Base-by-base conservation (phyloP, 2,113 vertebrate species). In the Suncus etruscus region DNA sequence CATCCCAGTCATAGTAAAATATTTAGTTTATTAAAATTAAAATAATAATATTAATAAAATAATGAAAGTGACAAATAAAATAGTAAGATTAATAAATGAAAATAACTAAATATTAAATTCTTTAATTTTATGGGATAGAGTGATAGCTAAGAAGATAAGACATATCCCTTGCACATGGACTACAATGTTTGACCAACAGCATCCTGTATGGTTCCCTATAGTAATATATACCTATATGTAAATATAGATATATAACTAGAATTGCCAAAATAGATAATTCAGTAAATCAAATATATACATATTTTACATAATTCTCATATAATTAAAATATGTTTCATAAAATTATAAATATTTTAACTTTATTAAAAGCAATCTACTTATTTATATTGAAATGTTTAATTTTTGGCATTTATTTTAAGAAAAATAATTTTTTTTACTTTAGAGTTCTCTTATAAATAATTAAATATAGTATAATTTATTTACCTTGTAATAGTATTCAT, bases 221-320 rank as follows among this genome's bases (percentile, higher is more conserved):
- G 39, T 39, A 39, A 39, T 39, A 39, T 39, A 39, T 39, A 39
- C 39, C 39, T 39, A 39, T 39, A 39, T 39, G 39, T 39, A 39
- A 39, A 39, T 39, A 39, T 39, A 39, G 39, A 39, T 39, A 39
- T 39, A 94, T 87, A 83, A n/a, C 68, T 89, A 29, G 9, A 94
- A 94, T 75, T 91, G 50, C 66, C 81, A 69, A 93, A 29, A 83
- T 32, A 94, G n/a, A 80, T 48, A 92, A 25, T 94, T 91, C 89
- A 77, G 47, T 92, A 91, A 94, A 31, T 93, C 95, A 94, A 78
- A 95, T 39, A 4, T 90, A 91, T 87, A 63, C 80, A 83, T 91
- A 90, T 86, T 91, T 79, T 75, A 86, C 29, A 78, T 89, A 69
- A 86, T 39, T 58, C 50, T 95, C 85, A 87, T 45, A 8, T 88